Conservation (phyloP, 1,140 invertebrate species). For the Ylistrum balloti region DNA sequence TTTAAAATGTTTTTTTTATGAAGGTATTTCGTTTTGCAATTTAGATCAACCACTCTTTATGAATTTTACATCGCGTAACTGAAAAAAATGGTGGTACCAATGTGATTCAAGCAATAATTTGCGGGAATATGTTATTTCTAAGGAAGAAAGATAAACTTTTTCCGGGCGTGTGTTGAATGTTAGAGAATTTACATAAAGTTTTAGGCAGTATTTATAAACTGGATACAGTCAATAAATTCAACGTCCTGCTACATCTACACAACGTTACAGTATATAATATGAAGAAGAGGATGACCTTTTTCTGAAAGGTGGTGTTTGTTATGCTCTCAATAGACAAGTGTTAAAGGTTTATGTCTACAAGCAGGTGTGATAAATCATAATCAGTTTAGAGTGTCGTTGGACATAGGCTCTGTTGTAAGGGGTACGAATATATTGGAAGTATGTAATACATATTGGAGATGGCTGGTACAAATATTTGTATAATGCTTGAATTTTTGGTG, state of each 20-base stretch:
- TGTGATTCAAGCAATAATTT: too few species aligned
- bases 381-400: background rate
- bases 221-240: background rate
- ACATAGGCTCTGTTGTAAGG: background rate
- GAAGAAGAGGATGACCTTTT: background rate
- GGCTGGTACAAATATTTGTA: too few species aligned
- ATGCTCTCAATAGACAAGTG: background rate
- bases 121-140: too few species aligned
- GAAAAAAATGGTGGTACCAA: too few species aligned
- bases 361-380: constrained; percentile 29
- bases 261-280: background rate
- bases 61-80: too few species aligned
- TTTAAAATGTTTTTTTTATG: too few species aligned
- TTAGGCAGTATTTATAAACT: background rate
- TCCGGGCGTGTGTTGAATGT: too few species aligned
- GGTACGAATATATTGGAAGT: background rate
- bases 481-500: too few species aligned
- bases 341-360: background rate
- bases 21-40: too few species aligned
- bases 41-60: too few species aligned
- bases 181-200: background rate
- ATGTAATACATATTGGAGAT: background rate
- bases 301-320: background rate
- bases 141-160: too few species aligned
- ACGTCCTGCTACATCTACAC: background rate